Conservation (phyloP, 2,113 vertebrate genomes). For the Daboia siamensis region DNA sequence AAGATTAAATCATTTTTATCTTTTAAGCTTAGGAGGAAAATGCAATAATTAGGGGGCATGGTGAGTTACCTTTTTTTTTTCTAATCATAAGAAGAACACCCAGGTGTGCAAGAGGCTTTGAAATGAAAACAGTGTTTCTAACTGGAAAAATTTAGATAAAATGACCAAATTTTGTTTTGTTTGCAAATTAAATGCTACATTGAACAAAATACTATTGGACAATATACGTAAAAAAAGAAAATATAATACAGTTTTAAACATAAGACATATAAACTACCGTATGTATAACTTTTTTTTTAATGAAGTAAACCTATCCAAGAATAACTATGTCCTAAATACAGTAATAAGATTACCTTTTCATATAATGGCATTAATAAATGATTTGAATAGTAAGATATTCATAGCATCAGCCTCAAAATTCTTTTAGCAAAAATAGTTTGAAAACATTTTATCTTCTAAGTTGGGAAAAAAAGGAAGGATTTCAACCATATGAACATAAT, state of each 20-base stretch:
- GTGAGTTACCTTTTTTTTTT: constrained; percentile 42
- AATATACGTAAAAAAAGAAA: not conserved
- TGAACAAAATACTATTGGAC: not conserved
- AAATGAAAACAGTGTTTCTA: constrained; percentile 32
- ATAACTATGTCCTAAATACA: not conserved
- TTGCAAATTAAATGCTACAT: constrained; percentile 29
- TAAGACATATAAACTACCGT: not conserved
- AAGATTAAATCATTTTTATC: constrained; percentile 49
- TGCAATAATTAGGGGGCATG: constrained; percentile 45
- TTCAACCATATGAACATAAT: not conserved
- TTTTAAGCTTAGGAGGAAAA: constrained; percentile 40
- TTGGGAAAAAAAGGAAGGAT: not conserved
- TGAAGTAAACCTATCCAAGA: not conserved
- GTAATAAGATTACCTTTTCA: constrained; percentile 35
- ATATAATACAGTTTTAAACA: not conserved
- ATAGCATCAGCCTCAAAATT: constrained; percentile 42
- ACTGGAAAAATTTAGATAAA: constrained; percentile 33
- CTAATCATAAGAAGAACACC: constrained; percentile 38
- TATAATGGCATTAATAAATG: constrained; percentile 30
- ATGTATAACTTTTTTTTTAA: not conserved
- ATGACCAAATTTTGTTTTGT: constrained; percentile 14
- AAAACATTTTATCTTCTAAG: constrained; percentile 41
- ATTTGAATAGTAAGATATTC: constrained; percentile 38
- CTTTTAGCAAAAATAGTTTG: constrained; percentile 37
- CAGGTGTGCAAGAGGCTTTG: constrained; percentile 30